phyloP scores from a whole-genome alignment of 2,113 vertebrate genomes.

The Serinus canaria region DNA sequence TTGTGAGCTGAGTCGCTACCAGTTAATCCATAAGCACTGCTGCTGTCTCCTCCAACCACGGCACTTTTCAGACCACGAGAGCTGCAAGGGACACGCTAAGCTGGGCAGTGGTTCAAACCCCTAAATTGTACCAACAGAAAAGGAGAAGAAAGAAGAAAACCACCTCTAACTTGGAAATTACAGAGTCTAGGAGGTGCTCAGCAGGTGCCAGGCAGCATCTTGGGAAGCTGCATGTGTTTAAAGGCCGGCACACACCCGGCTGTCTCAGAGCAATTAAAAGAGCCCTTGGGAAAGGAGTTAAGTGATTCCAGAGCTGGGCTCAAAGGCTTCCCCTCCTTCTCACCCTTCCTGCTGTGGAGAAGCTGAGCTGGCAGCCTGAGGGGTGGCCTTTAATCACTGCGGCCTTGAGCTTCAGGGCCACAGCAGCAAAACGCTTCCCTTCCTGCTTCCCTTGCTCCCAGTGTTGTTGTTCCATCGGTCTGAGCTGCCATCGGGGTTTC shows the following conservation, averaged over 20 bases:
- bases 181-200: background rate
- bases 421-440: background rate
- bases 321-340: background rate
- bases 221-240: fast-evolving
- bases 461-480: background rate
- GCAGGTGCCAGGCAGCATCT: background rate
- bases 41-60: background rate
- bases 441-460: background rate
- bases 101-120: background rate
- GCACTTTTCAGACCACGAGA: background rate
- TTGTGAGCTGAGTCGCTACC: background rate
- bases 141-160: background rate
- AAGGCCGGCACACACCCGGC: background rate
- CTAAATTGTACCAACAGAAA: background rate
- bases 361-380: background rate
- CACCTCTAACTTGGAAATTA: background rate
- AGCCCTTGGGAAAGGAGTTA: background rate
- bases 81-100: background rate
- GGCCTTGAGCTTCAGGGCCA: background rate
- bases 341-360: background rate
- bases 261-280: background rate
- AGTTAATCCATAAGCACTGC: background rate
- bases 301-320: background rate
- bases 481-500: background rate
- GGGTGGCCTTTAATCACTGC: background rate